phyloP scores from a whole-genome alignment of 2,888 invertebrate species.

The Piscicola geometra region DNA sequence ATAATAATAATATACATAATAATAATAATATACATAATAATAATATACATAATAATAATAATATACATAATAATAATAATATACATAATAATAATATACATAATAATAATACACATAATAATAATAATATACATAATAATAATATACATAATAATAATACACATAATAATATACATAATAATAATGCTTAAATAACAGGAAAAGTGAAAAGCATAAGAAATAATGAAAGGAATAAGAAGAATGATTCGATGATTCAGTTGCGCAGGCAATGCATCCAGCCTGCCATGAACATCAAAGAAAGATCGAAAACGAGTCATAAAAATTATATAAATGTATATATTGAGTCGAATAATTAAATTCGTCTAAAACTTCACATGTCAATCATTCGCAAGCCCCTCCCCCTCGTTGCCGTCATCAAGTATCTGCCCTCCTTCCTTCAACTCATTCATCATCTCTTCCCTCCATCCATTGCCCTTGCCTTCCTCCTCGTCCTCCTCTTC shows the following conservation, averaged over 20 bases:
- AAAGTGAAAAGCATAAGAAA: no score
- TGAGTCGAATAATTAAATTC: no score
- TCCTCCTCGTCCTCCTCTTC: neutral
- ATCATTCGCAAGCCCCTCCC: no score
- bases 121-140: constrained; percentile 1
- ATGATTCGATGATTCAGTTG: no score
- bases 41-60: neutral
- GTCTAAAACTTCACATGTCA: no score
- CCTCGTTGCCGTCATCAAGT: no score
- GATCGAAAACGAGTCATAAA: no score
- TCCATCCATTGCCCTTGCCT: neutral
- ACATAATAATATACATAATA: neutral
- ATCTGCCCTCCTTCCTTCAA: neutral
- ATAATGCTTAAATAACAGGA: no score
- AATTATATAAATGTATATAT: no score
- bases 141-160: neutral
- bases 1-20: neutral
- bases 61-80: neutral
- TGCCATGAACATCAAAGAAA: no score
- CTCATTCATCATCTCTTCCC: neutral
- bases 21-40: neutral
- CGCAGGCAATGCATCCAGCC: no score
- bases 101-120: neutral
- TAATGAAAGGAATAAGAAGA: no score
- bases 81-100: neutral